Evolutionary conservation across 2,888 invertebrate species (phyloP), one percentile per base, ranked within the genome.

Genomic region (Sylvicola cinctus): DNA sequence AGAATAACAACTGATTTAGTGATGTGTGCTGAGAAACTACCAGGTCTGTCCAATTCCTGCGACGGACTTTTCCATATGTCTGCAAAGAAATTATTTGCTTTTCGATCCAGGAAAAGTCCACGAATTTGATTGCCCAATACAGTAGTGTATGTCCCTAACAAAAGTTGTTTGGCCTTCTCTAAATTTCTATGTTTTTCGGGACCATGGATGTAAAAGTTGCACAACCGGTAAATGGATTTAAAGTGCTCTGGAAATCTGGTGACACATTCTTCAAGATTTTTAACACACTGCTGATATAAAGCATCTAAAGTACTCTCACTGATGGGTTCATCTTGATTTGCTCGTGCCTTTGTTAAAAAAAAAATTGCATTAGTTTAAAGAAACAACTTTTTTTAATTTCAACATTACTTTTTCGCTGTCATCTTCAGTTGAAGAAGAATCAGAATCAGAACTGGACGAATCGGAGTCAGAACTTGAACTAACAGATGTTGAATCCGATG

Each of bases 1-100:
- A 88, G 63, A 23, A 91, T 68, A 15, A 74, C 65, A 3, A 88
- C 73, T 42, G 83, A 81, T 38, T 84, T 71, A 41, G 76, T 79
- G 75, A 93, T 81, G 50, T 93, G 91, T 25, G 84, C 76, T 1
- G 85, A 77, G 50, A 95, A 83, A 41, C 85, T 81, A 3, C 93
- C 93, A 1, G 87, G 76, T 39, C 93, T 67, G 50, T 93, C 91
- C 29, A 93, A 79, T 62, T 95, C 93, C 38, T 70, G 70, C 2
- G 75, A 68, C 1, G 88, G 90, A 50, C 88, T 85, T 43, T 87
- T 68, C 91, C 91, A 93, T 36, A 93, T 77, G 32, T 88, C 80
- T 74, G 78, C 43, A 20, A 91, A 91, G 49, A 91, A 85, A 54
- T 91, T 90, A 14, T 70, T 74, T 35, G 66, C 67, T 54, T 80